Conservation (phyloP, 92 coral and sea anemone genomes). For the Pocillopora grandis region DNA sequence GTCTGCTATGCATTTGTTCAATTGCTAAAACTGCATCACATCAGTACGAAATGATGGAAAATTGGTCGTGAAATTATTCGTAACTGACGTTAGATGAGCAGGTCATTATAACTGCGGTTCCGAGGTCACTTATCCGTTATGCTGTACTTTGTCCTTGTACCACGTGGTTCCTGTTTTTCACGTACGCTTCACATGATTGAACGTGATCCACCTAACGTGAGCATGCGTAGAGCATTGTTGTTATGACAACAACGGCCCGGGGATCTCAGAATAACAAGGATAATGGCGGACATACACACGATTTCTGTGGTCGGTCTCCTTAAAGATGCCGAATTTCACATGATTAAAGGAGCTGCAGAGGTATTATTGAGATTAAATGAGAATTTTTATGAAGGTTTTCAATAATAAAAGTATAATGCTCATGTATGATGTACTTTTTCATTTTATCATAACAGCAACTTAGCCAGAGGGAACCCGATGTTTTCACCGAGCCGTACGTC, state of each 20-base stretch:
- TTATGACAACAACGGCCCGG: conserved; percentile 35
- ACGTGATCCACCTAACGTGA: conserved; percentile 2
- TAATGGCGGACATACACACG: conserved; percentile 86
- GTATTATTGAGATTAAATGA: conserved; percentile 31
- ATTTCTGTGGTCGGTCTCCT: conserved; percentile 81
- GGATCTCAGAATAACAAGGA: conserved; percentile 35
- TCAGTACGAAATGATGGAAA: too few relatives aligned
- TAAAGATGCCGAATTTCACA: conserved; percentile 94
- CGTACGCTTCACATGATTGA: conserved; percentile 8
- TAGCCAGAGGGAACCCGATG: conserved; percentile 64
- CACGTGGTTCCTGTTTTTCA: background rate
- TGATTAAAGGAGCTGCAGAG: conserved; percentile 85
- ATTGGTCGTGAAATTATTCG: too few relatives aligned
- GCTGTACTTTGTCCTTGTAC: conserved; percentile 20
- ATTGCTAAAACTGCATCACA: too few relatives aligned
- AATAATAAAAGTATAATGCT: background rate
- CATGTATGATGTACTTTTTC: background rate
- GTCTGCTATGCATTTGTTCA: too few relatives aligned
- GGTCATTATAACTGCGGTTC: background rate
- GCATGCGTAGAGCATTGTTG: background rate
- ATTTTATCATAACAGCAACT: conserved; percentile 65
- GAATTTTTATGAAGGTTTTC: too few relatives aligned
- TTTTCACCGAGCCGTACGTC: conserved; percentile 68
- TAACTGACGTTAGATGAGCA: too few relatives aligned
- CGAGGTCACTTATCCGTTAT: background rate